Evolutionary conservation across 1,140 invertebrate species (phyloP).

Genomic region (Chymomyza costata): DNA sequence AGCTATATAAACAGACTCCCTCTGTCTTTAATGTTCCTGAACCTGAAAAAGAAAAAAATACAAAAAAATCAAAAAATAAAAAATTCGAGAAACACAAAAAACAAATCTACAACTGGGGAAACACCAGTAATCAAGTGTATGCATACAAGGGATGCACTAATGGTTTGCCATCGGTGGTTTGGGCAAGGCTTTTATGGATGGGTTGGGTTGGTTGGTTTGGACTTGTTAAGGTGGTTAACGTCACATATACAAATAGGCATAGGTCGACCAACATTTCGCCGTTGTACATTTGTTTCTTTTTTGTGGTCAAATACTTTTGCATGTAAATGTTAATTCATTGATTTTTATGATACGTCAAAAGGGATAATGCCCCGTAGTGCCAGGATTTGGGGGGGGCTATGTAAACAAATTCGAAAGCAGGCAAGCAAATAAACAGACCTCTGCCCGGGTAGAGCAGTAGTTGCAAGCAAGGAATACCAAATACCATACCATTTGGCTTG

Average conservation of each 20-base stretch:
- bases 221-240: background rate
- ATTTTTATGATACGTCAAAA: conserved; percentile 64
- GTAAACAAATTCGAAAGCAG: conserved; percentile 55
- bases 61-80: conserved; percentile 20
- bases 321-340: conserved; percentile 73
- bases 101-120: conserved; percentile 9
- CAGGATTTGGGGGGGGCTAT: conserved; percentile 29
- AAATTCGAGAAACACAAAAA: conserved; percentile 30
- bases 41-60: conserved; percentile 24
- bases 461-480: conserved; percentile 17
- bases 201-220: background rate
- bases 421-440: conserved; percentile 32
- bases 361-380: conserved; percentile 29
- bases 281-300: conserved; percentile 73
- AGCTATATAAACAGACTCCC: conserved; percentile 29
- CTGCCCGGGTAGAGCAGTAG: conserved; percentile 11
- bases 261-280: conserved; percentile 16
- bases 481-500: conserved; percentile 47
- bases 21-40: conserved; percentile 43
- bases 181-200: conserved; percentile 2
- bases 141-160: conserved; percentile 47
- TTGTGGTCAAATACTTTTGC: conserved; percentile 70
- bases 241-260: conserved; percentile 38
- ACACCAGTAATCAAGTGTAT: conserved; percentile 69
- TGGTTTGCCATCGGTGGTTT: background rate